phyloP scores from a whole-genome alignment of 1,140 invertebrate genomes.

The Harlomillsia oculata region DNA sequence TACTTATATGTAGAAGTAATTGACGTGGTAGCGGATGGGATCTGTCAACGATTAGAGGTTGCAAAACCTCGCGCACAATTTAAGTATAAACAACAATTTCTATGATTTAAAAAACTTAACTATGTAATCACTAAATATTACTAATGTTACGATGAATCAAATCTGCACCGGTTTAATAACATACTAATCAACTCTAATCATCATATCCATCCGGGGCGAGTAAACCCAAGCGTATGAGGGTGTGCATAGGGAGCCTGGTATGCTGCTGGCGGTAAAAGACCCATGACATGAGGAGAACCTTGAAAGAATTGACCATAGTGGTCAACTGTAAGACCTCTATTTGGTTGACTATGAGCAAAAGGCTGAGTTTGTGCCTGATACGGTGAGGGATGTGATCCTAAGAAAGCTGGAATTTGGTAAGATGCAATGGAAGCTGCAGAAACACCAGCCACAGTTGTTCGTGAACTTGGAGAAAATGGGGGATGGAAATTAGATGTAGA shows the following conservation, averaged over 20 bases:
- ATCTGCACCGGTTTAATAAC: too few species aligned
- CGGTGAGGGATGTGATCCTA: conserved; percentile 30
- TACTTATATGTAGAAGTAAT: too few species aligned
- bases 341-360: conserved; percentile 17
- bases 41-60: too few species aligned
- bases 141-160: too few species aligned
- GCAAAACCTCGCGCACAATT: too few species aligned
- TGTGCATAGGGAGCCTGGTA: conserved; percentile 26
- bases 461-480: conserved; percentile 9
- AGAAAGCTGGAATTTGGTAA: conserved; percentile 28
- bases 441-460: conserved; percentile 11
- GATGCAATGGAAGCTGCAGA: conserved; percentile 18
- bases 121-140: too few species aligned
- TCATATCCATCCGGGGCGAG: conserved; percentile 34
- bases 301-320: conserved; percentile 33
- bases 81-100: too few species aligned
- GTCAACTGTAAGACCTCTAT: conserved; percentile 20
- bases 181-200: too few species aligned
- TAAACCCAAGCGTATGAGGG: conserved; percentile 24
- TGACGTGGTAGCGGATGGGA: too few species aligned
- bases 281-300: conserved; percentile 28
- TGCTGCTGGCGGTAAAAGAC: conserved; percentile 12
- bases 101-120: too few species aligned
- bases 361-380: conserved; percentile 26
- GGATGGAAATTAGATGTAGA: conserved; percentile 25